Percentiles rank a stretch among this genome's conserved stretches.
phyloP scores from a whole-genome alignment of 1,140 invertebrate species.

The Cherax destructor region DNA sequence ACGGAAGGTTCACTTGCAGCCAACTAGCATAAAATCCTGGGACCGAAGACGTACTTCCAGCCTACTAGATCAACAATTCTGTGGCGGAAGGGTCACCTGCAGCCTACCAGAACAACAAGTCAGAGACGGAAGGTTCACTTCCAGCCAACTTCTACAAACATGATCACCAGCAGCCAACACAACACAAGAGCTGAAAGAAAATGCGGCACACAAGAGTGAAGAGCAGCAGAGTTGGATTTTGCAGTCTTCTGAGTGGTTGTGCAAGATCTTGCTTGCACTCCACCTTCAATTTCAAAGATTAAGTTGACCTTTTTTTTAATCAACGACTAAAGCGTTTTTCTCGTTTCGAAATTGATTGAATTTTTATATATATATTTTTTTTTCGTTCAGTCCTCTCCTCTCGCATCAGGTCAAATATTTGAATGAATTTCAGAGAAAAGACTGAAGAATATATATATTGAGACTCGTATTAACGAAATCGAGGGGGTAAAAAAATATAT shows the following conservation, averaged over 20 bases:
- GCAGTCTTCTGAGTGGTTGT: background rate
- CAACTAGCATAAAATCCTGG: too few relatives aligned
- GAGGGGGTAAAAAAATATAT: background rate
- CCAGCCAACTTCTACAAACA: background rate
- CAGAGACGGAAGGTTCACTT: background rate
- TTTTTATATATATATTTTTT: background rate
- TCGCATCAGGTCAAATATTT: background rate
- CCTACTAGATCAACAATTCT: too few relatives aligned
- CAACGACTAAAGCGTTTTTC: background rate
- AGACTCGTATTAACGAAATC: background rate
- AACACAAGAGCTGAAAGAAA: background rate
- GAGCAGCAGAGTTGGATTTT: background rate
- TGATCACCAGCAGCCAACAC: background rate
- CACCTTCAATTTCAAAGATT: slow-evolving; percentile 1
- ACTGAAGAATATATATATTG: background rate
- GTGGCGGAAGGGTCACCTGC: too few relatives aligned
- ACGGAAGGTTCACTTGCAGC: too few relatives aligned
- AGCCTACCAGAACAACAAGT: too few relatives aligned
- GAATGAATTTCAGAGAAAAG: background rate
- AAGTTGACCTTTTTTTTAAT: background rate
- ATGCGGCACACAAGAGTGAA: background rate
- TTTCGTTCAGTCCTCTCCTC: too few relatives aligned
- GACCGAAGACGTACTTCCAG: too few relatives aligned
- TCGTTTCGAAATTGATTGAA: background rate
- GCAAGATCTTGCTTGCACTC: background rate